Evolutionary conservation across 2,797 vertebrate species (phyloP).

Genomic region (Ambastaia sidthimunki): DNA sequence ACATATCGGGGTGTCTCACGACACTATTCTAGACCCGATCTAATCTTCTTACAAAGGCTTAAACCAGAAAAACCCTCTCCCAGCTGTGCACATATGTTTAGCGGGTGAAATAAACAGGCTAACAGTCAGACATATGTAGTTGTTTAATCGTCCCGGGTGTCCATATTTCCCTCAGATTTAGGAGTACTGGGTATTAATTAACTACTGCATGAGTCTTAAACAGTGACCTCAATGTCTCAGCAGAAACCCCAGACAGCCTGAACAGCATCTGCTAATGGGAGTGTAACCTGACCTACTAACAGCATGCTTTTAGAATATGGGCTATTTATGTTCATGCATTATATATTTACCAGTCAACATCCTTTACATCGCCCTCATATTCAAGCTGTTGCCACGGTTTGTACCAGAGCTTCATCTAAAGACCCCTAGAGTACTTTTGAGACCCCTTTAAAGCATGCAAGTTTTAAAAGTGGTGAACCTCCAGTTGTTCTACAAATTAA

Average conservation of each 20-base stretch:
- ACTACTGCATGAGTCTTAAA: constrained; percentile 5
- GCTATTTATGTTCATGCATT: background rate
- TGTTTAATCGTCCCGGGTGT: constrained; percentile 32
- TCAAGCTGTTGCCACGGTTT: background rate
- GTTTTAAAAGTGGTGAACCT: constrained; percentile 49
- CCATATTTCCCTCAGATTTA: constrained; percentile 18
- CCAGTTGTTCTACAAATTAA: constrained; percentile 55
- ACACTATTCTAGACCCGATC: background rate
- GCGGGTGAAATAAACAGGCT: constrained; percentile 31
- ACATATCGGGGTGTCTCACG: constrained; percentile 18
- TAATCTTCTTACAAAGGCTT: constrained; percentile 30
- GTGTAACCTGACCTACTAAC: constrained; percentile 18
- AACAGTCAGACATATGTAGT: constrained; percentile 26
- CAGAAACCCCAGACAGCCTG: constrained; percentile 13
- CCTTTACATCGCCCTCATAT: background rate
- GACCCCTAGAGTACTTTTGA: constrained; percentile 14
- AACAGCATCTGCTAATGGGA: constrained; percentile 22
- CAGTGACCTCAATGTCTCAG: constrained; percentile 29
- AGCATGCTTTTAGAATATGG: background rate
- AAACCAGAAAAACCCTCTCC: constrained; percentile 20
- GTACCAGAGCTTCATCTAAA: background rate
- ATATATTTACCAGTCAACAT: background rate
- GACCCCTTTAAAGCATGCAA: constrained; percentile 13
- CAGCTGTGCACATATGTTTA: constrained; percentile 13
- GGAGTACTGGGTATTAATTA: constrained; percentile 30